Base-by-base conservation (phyloP, 1,140 invertebrate species). In the Steinernema feltiae region DNA sequence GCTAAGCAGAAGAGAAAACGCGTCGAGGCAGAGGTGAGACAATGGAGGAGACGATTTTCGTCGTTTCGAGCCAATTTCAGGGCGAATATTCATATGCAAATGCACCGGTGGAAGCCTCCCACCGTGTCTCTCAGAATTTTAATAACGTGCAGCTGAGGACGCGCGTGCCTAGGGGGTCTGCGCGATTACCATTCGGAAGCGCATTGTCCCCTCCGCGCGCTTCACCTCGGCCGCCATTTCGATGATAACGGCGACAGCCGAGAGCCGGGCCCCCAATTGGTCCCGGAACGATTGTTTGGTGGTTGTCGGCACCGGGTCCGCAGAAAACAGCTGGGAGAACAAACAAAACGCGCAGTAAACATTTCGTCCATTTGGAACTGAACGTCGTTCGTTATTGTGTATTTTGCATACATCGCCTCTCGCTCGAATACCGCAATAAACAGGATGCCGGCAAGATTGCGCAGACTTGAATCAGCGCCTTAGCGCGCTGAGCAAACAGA, bases 291-390 rank as follows among this genome's bases (percentile, higher is more conserved):
- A 63, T 27, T 63, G 53, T 63, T 63, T 63, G 53, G 53, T 3
- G 7, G 35, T 7, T 41, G 35, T 41, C 35, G 35, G 18, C 35
- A 41, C 35, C 35, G 35, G 7, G 24, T 7, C 53, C 7, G 15
- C 53, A 63, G 53, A 63, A 63, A 63, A 63, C 53, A 63, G 53
- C 53, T 63, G 53, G 53, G 53, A 63, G 24, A 27, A 63, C 53
- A 63, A 63, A 63, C 53, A 63, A 27, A 63, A 21, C 53, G 53
- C 53, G 7, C 2, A 27, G 53, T 27, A 63, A 63, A 63, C 53
- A 63, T 63, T 63, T 63, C 7, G 24, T 63, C 53, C 53, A 63
- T 63, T 63, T 63, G 53, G 53, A 63, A 63, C 53, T 7, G 35
- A 7, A 63, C 2, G n/a, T n/a, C n/a, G n/a, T 15, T 15, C 53